Percentiles rank a stretch among this genome's conserved stretches.
Evolutionary conservation across 2,113 vertebrate genomes (phyloP).

Genomic region (Colaptes auratus): DNA sequence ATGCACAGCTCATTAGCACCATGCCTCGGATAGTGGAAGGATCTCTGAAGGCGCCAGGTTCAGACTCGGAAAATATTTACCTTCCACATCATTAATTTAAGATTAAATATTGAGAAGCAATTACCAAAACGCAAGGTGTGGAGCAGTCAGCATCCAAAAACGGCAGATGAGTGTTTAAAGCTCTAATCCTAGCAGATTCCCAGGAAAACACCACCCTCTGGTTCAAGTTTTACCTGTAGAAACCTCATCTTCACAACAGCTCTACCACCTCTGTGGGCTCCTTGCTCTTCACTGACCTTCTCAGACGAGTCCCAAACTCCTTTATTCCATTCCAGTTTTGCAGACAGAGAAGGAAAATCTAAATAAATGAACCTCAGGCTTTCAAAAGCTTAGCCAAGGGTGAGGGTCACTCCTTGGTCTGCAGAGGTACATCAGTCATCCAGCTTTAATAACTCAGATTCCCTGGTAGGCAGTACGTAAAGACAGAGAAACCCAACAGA

Average conservation of each 20-base stretch:
- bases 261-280: background rate
- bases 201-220: accelerated
- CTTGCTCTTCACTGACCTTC: background rate
- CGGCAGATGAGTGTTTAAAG: background rate
- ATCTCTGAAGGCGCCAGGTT: background rate
- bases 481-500: background rate
- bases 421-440: background rate
- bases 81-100: background rate
- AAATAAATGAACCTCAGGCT: constrained; percentile 30
- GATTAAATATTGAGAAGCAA: background rate
- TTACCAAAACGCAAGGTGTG: background rate
- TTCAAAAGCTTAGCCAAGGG: background rate
- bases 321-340: background rate
- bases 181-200: background rate
- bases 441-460: constrained; percentile 5
- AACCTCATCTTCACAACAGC: background rate
- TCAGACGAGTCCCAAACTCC: background rate
- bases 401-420: constrained; percentile 2
- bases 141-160: background rate
- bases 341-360: constrained; percentile 4
- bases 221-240: background rate
- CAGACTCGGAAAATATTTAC: background rate
- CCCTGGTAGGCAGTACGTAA: background rate
- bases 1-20: background rate
- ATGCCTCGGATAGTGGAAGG: background rate